Percentiles rank a stretch among this genome's conserved stretches.
Conservation (phyloP, 2,888 invertebrate genomes). For the Bombylius discolor region DNA sequence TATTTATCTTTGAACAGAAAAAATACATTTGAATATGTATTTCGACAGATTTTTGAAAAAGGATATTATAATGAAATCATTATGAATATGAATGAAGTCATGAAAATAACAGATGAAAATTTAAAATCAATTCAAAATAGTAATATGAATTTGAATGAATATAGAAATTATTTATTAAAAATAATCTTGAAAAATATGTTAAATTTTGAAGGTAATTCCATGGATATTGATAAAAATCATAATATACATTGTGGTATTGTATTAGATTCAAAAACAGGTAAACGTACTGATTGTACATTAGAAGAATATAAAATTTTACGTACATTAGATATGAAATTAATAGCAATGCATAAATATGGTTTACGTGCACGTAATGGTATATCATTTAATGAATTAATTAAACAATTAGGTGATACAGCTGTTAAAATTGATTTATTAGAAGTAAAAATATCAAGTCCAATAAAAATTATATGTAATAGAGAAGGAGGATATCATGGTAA, state of each 20-base stretch:
- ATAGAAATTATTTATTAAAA: constrained; percentile 32
- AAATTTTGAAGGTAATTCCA: background rate
- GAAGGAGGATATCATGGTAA: constrained; percentile 18
- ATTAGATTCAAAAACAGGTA: constrained; percentile 42
- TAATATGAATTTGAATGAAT: constrained; percentile 19
- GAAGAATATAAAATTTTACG: constrained; percentile 39
- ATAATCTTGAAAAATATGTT: constrained; percentile 25
- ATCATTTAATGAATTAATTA: constrained; percentile 43
- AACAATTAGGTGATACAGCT: constrained; percentile 50
- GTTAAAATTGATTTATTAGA: constrained; percentile 55
- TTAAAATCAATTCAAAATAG: background rate
- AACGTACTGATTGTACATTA: constrained; percentile 35
- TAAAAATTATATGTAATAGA: constrained; percentile 38
- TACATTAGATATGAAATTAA: constrained; percentile 48
- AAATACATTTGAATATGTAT: constrained; percentile 13
- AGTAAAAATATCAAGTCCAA: constrained; percentile 45
- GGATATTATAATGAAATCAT: no score
- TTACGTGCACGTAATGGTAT: constrained; percentile 38
- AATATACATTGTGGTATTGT: constrained; percentile 45
- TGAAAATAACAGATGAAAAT: background rate
- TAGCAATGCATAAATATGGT: constrained; percentile 57
- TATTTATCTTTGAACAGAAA: constrained; percentile 20
- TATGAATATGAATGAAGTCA: constrained; percentile 13
- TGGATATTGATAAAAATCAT: constrained; percentile 19
- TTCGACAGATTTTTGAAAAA: constrained; percentile 18